Base-by-base conservation (phyloP, 2,113 vertebrate genomes). In the Pandion haliaetus region DNA sequence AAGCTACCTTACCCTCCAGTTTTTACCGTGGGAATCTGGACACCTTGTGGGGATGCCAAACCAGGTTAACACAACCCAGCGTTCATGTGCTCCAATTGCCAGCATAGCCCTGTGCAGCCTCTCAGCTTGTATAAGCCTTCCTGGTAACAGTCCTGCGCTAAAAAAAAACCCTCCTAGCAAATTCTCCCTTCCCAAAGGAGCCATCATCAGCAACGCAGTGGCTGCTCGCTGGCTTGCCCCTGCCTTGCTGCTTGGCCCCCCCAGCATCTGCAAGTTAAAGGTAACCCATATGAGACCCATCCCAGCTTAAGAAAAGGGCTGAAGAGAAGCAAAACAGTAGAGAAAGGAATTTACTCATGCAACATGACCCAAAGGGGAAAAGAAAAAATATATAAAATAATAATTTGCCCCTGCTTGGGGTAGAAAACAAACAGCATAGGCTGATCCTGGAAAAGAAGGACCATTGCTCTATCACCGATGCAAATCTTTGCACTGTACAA, bases 21-120 rank as follows among this genome's bases (percentile, higher is more conserved):
- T 84, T 81, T 40, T 96, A 94, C 97, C 92, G 92, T 97, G 96
- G 95, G 96, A 97, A 97, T 92, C 40, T 24, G 44, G 94, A n/a
- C 88, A 66, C 50, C 24, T 16, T 2, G 11, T 69, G 71, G 59
- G 44, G 85, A 69, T 95, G 96, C 87, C 95, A 94, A 73, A 55
- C 42, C 61, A 44, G 88, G 80, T 93, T 76, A 95, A 45, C 17
- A 40, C 86, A 90, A 25, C 76, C 82, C 21, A 10, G 71, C 3
- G 6, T 92, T 79, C 29, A 0, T 13, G 26, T 11, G 44, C 72
- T 83, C 69, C 67, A 6, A 5, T 4, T 78, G 86, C 88, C 92
- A 62, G 71, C 6, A 1, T 25, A 3, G 34, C 67, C 55, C 58
- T 1, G 10, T 1, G 2, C 2, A 10, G 71, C 86, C 32, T 83